Evolutionary conservation across 2,888 invertebrate species (phyloP).

Genomic region (Eilema depressum): DNA sequence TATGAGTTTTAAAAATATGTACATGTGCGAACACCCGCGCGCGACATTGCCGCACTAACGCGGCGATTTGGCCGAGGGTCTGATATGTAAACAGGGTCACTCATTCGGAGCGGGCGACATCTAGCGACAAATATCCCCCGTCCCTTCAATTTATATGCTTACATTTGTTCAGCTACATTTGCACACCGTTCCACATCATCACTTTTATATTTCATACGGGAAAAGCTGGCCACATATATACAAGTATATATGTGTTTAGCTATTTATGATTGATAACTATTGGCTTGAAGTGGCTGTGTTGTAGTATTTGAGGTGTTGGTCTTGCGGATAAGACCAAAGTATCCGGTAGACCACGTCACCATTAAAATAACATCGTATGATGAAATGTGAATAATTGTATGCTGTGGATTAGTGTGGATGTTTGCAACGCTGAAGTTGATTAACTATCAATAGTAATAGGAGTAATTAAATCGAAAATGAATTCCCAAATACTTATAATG

Average conservation of each 20-base stretch:
- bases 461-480: not conserved
- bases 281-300: not conserved
- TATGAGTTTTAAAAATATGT: not conserved
- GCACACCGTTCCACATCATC: not conserved
- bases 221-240: not conserved
- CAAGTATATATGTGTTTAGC: not conserved
- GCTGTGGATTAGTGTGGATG: too few species aligned
- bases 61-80: slow-evolving; percentile 5
- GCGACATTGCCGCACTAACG: not conserved
- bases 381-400: not conserved
- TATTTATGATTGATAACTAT: not conserved
- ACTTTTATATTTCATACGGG: not conserved
- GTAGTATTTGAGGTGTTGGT: too few species aligned
- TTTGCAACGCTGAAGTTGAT: too few species aligned
- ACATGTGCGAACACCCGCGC: not conserved
- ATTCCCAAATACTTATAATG: too few species aligned
- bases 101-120: slow-evolving; percentile 7
- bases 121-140: slow-evolving; percentile 7
- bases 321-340: too few species aligned
- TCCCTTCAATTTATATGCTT: slow-evolving; percentile 7
- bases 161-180: slow-evolving; percentile 9
- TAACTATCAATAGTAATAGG: not conserved
- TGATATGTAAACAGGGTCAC: slow-evolving; percentile 16
- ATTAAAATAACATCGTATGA: not conserved
- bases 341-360: not conserved